Conservation (phyloP, 2,888 invertebrate species). For the Eupeodes luniger region DNA sequence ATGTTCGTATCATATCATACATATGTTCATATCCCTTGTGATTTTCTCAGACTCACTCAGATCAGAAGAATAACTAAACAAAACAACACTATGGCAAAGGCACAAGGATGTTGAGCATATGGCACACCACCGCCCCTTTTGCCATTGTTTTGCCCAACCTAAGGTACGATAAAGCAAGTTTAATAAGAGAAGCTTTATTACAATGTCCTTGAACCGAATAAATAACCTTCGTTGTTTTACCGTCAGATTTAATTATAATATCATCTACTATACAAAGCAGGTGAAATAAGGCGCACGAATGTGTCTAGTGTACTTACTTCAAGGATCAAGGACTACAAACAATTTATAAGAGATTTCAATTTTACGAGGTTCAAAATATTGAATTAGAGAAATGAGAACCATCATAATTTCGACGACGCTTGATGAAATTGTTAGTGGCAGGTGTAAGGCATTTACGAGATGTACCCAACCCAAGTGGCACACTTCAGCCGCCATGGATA, state of each 20-base stretch:
- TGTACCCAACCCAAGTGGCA: no score
- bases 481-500: no score
- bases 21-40: background rate
- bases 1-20: background rate
- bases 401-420: no score
- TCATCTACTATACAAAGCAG: background rate
- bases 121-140: background rate
- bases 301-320: background rate
- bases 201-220: conserved; percentile 36
- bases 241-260: conserved; percentile 30
- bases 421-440: no score
- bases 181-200: background rate
- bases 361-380: no score
- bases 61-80: background rate
- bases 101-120: background rate
- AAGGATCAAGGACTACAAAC: background rate
- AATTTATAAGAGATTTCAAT: no score
- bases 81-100: background rate
- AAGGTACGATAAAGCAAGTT: conserved; percentile 2
- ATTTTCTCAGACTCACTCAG: background rate
- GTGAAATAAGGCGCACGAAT: background rate
- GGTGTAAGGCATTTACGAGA: no score
- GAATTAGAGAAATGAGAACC: no score
- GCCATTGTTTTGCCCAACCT: background rate
- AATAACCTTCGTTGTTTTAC: conserved; percentile 30